Evolutionary conservation across 2,797 vertebrate genomes (phyloP), one percentile per base, ranked within the genome.

Genomic region (Sebastes diploproa): DNA sequence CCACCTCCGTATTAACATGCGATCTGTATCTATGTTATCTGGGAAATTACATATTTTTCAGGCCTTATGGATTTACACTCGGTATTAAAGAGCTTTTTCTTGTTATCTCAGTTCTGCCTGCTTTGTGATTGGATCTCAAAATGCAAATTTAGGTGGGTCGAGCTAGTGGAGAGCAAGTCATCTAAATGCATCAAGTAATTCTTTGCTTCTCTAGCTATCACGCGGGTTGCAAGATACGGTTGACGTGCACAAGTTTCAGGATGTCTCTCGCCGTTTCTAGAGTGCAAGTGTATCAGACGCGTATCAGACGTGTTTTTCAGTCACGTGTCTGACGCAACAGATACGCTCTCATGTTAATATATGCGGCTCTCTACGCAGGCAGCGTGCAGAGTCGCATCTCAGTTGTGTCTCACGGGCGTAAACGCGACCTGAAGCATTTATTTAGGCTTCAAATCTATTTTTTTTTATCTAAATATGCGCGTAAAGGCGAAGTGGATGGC

Each of bases 231-330:
- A 0, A 0, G 38, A 42, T 42, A 42, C 38, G 38, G 38, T 42
- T 42, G 38, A 0, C 2, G 5, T 0, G 38, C 38, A 42, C 38
- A 42, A 0, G 38, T 42, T 42, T 42, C 38, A 42, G 13, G 38
- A 42, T 42, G 38, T 42, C 13, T 42, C 0, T 42, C 13, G 0
- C 38, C 0, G 13, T 42, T 0, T 16, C 38, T 42, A 16, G 38
- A 42, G 0, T 0, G 38, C 38, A 6, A 42, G 38, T 14, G 38
- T 42, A 16, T 42, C 38, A 38, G 36, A 38, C 36, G 12, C 0
- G 32, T 34, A 32, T 32, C 32, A 34, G 32, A 34, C 10, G 10
- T 38, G 36, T 42, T 42, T 42, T 1, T 42, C 38, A 42, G 5
- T 42, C 38, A 7, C 14, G 14, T 42, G 38, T 42, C 14, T 42